A percentile compares a stretch with the other conserved stretches of the same genome.
Conservation (phyloP, 2,113 vertebrate genomes). For the Dicentrarchus labrax region DNA sequence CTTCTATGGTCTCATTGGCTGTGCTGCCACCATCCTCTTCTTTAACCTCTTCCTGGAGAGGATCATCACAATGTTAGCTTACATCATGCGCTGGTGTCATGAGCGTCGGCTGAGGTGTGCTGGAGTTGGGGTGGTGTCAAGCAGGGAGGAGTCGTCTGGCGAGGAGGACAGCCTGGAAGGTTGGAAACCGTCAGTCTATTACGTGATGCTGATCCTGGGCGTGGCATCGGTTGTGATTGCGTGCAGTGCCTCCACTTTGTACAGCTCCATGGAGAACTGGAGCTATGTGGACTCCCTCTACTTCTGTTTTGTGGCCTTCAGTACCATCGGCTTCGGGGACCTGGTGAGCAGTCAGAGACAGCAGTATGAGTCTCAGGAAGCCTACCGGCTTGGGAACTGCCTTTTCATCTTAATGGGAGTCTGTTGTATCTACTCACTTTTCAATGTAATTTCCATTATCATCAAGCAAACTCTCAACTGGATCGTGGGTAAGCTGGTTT, state of each 20-base stretch:
- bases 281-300: conserved; percentile 86
- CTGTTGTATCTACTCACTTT: conserved; percentile 87
- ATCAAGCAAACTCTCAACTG: conserved; percentile 88
- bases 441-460: conserved; percentile 87
- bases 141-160: conserved; percentile 60
- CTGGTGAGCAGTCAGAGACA: conserved; percentile 85
- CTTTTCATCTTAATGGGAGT: conserved; percentile 87
- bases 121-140: conserved; percentile 62
- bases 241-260: conserved; percentile 85
- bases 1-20: conserved; percentile 87
- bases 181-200: conserved; percentile 87
- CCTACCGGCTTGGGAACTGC: conserved; percentile 84
- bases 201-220: conserved; percentile 86
- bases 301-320: conserved; percentile 88
- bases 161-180: conserved; percentile 85
- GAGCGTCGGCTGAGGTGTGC: conserved; percentile 78
- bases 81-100: conserved; percentile 87
- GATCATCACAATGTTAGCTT: conserved; percentile 87
- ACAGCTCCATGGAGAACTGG: conserved; percentile 86
- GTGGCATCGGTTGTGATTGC: conserved; percentile 83
- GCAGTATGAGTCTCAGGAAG: conserved; percentile 82
- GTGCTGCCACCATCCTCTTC: conserved; percentile 86
- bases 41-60: conserved; percentile 88
- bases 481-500: conserved; percentile 82
- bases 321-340: conserved; percentile 88